These are phyloP conservation scores for Macropus fuliginosus DNA, from an alignment of 2,797 vertebrate species.

Conservation along the genomic window DNA sequence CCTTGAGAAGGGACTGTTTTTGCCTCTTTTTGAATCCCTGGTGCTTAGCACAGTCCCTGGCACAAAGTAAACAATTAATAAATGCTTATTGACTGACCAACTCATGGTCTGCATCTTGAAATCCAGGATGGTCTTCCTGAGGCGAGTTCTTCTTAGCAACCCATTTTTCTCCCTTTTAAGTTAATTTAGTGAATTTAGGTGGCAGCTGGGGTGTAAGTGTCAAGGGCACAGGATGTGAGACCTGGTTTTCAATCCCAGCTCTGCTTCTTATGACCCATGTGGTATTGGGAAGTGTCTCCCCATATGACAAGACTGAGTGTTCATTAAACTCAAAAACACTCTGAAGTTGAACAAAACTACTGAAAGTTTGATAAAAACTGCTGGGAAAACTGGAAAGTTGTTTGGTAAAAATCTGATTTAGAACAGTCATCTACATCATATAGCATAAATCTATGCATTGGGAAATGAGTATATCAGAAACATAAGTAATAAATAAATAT, in stretches of 20 bases:
- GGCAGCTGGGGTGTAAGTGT: neutral
- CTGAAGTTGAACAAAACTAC: neutral
- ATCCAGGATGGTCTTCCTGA: neutral
- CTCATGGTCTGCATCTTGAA: neutral
- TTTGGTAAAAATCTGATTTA: neutral
- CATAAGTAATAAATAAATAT: no score
- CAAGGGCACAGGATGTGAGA: no score
- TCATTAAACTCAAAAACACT: neutral
- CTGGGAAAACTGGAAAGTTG: neutral
- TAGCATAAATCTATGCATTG: neutral
- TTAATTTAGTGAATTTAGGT: neutral
- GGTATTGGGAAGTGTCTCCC: neutral
- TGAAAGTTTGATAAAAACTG: neutral
- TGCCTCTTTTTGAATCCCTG: no score
- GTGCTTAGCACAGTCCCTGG: no score
- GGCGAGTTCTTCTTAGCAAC: slow-evolving; percentile 1
- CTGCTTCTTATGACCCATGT: neutral
- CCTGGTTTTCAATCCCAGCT: neutral
- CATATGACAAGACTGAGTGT: neutral
- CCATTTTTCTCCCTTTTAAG: neutral
- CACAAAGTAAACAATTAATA: neutral
- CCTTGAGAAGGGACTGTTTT: no score
- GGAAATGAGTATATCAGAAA: neutral
- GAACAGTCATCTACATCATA: neutral
- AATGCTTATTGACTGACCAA: neutral